Evolutionary conservation across 2,797 vertebrate species (phyloP).

Genomic region (Amazonetta brasiliensis): DNA sequence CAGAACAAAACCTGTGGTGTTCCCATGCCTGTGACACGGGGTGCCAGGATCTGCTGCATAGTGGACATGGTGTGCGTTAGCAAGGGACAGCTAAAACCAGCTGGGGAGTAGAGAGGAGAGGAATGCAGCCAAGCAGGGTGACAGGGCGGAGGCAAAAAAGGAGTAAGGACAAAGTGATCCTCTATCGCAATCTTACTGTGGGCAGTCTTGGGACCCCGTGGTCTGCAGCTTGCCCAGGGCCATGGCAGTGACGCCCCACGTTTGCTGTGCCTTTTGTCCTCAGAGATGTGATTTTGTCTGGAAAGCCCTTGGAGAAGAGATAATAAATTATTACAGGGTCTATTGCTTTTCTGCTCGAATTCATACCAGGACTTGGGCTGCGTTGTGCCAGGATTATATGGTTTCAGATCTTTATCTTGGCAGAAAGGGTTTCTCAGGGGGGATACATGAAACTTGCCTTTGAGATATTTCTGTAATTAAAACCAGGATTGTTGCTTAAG

Average conservation of each 20-base stretch:
- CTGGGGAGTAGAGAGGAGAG: neutral
- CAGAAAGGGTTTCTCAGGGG: slow-evolving; percentile 30
- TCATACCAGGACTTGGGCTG: neutral
- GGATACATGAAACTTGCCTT: neutral
- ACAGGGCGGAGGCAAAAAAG: neutral
- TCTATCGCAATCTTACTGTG: rapidly evolving
- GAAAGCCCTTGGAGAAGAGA: neutral
- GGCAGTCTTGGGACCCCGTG: rapidly evolving
- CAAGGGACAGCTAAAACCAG: neutral
- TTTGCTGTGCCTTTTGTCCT: neutral
- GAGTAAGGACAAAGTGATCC: neutral
- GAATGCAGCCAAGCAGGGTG: rapidly evolving
- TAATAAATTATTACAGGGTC: neutral
- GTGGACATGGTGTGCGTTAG: rapidly evolving
- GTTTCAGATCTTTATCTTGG: slow-evolving; percentile 59
- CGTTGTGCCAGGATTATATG: neutral
- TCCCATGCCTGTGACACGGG: rapidly evolving
- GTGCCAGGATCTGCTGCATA: rapidly evolving
- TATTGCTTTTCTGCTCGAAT: neutral
- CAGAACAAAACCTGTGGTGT: neutral
- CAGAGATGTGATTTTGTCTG: rapidly evolving
- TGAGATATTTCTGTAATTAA: slow-evolving; percentile 29
- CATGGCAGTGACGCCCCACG: neutral
- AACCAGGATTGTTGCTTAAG: slow-evolving; percentile 41
- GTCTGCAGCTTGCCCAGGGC: rapidly evolving